A percentile compares a stretch with the other conserved stretches of the same genome.
These are phyloP conservation scores for Dipodomys stephensi DNA, from an alignment of 2,113 vertebrate species.

Conservation along the genomic window DNA sequence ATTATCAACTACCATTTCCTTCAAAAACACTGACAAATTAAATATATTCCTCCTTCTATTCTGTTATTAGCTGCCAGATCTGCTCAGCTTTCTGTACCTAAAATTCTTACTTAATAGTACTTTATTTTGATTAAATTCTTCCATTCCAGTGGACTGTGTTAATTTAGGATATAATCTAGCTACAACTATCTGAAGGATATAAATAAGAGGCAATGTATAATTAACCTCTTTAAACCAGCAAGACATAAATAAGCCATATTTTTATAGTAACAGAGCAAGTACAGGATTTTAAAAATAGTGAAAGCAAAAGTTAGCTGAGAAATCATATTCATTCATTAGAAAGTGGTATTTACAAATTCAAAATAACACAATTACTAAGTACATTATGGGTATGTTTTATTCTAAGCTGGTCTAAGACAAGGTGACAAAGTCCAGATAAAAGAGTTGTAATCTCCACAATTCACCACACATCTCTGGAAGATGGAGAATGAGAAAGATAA, in stretches of 20 bases:
- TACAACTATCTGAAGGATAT: neutral
- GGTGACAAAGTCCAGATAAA: slow-evolving; percentile 71
- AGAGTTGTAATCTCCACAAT: slow-evolving; percentile 40
- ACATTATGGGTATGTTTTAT: slow-evolving; percentile 37
- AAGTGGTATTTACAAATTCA: slow-evolving; percentile 76
- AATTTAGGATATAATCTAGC: slow-evolving; percentile 46
- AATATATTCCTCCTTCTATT: slow-evolving; percentile 45
- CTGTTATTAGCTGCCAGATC: slow-evolving; percentile 47
- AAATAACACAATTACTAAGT: slow-evolving; percentile 53
- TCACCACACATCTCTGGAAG: slow-evolving; percentile 78
- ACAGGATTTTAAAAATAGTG: slow-evolving; percentile 61
- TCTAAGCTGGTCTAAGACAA: slow-evolving; percentile 64
- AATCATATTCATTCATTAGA: slow-evolving; percentile 59
- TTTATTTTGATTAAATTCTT: slow-evolving; percentile 54
- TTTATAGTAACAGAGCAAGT: slow-evolving; percentile 50
- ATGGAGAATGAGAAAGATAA: slow-evolving; percentile 72
- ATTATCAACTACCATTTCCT: slow-evolving; percentile 34
- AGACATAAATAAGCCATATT: slow-evolving; percentile 63
- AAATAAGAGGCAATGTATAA: slow-evolving; percentile 69
- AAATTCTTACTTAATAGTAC: neutral
- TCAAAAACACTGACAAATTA: slow-evolving; percentile 12
- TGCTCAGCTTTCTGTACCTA: slow-evolving; percentile 61
- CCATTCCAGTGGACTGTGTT: slow-evolving; percentile 4
- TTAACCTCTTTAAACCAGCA: slow-evolving; percentile 51
- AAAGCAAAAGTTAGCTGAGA: slow-evolving; percentile 49